Evolutionary conservation across 2,797 vertebrate genomes (phyloP).

Genomic region (Platyrinchus mystaceus): DNA sequence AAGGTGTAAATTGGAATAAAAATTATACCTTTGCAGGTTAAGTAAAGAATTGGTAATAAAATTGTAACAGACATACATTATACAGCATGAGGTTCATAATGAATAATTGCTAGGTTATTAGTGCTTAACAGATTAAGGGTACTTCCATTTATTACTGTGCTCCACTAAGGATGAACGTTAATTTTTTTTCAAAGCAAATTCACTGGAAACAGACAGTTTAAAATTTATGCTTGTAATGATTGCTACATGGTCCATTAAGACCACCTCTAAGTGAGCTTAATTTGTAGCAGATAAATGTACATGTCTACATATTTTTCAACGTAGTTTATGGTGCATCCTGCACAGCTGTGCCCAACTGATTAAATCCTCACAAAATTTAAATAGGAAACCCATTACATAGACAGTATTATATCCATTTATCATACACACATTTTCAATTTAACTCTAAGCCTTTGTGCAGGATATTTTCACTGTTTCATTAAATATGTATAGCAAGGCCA

Average conservation of each 20-base stretch:
- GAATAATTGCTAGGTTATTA: slow-evolving; percentile 80
- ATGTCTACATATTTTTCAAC: slow-evolving; percentile 83
- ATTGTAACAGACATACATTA: slow-evolving; percentile 53
- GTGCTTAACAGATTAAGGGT: slow-evolving; percentile 79
- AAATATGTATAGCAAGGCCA: slow-evolving; percentile 61
- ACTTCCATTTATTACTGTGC: slow-evolving; percentile 79
- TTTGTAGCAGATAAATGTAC: slow-evolving; percentile 86
- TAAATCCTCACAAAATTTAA: slow-evolving; percentile 85
- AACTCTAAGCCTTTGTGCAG: slow-evolving; percentile 52
- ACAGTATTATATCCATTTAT: slow-evolving; percentile 82
- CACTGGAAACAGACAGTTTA: slow-evolving; percentile 79
- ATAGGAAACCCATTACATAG: slow-evolving; percentile 85
- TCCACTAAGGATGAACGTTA: slow-evolving; percentile 73
- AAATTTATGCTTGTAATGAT: slow-evolving; percentile 85
- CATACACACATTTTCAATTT: slow-evolving; percentile 72
- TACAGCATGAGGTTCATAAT: slow-evolving; percentile 71
- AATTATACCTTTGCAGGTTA: slow-evolving; percentile 48
- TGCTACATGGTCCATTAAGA: slow-evolving; percentile 84
- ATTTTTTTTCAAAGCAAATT: slow-evolving; percentile 80
- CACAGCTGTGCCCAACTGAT: slow-evolving; percentile 84
- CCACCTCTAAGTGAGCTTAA: slow-evolving; percentile 86
- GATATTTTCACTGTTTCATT: slow-evolving; percentile 58
- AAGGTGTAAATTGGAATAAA: slow-evolving; percentile 31
- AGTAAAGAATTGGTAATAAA: slow-evolving; percentile 59
- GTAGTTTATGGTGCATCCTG: slow-evolving; percentile 82